Evolutionary conservation across 2,113 vertebrate genomes (phyloP), one percentile per base, ranked within the genome.

Genomic region (Nothobranchius furzeri): DNA sequence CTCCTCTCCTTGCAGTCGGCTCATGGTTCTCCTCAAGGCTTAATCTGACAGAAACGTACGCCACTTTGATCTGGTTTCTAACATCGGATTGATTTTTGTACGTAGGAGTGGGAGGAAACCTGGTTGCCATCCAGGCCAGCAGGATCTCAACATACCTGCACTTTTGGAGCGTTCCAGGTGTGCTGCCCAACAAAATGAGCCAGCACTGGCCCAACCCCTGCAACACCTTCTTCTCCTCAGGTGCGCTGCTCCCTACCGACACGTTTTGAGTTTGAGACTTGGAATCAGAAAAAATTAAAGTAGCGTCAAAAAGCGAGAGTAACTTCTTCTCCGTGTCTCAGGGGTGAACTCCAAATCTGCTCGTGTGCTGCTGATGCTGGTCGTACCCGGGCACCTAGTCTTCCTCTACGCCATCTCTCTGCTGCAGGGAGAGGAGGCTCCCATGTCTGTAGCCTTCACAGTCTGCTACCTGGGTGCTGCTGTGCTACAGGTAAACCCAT

Each of bases 91-190:
- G 30, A 1, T 30, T 30, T 30, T 30, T 30, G 30, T 30, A 3
- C 30, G 37, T 25, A 92, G 97, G 97, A 79, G 96, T 98, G 14
- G 98, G 96, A 7, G 98, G 97, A 46, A 99, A 99, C 83, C 88
- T 99, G 84, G 98, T 97, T 0, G 96, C 97, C 70, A 96, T 99
- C 84, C 98, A 99, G 88, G 96, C 95, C 72, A 99, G 98, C 76
- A 93, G 96, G 36, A 94, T 98, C 78, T 99, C 98, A 6, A 99
- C 97, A 20, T 96, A 94, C 87, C 93, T 99, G 68, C 96, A 99
- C 77, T 94, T 93, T 64, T 95, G 95, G 93, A 95, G 95, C 73
- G 78, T 94, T 20, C 98, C 97, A 0, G 96, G 98, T 3, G 93
- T 98, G 64, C 86, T 99, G 36, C 96, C 98, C 0, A 92, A 95